A percentile compares a stretch with the other conserved stretches of the same genome.
phyloP scores from a whole-genome alignment of 2,797 vertebrate genomes.

The Sorex maritimensis region DNA sequence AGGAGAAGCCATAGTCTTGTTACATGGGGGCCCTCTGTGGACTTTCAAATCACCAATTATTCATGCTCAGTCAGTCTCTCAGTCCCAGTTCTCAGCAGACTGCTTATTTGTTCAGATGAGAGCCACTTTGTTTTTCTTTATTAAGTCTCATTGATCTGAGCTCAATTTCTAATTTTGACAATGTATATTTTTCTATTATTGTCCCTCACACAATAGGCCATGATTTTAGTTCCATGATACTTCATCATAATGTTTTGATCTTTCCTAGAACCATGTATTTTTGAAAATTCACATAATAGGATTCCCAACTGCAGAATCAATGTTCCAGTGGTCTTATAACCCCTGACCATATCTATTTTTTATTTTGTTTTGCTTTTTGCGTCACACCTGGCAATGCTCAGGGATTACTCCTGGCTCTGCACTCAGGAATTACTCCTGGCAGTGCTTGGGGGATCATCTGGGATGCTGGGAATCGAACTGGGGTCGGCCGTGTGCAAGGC shows the following conservation, averaged over 20 bases:
- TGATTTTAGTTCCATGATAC: not conserved
- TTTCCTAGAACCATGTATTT: constrained; percentile 56
- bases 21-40: not conserved
- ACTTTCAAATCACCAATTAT: not conserved
- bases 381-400: too few relatives aligned
- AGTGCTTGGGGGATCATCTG: too few relatives aligned
- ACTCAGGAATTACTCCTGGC: too few relatives aligned
- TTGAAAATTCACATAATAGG: constrained; percentile 17
- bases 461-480: too few relatives aligned
- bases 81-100: constrained; percentile 42
- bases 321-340: not conserved
- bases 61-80: not conserved
- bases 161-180: constrained; percentile 59
- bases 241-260: constrained; percentile 33
- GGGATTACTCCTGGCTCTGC: too few relatives aligned
- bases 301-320: constrained; percentile 39
- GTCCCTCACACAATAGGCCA: not conserved
- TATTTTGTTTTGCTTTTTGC: too few relatives aligned
- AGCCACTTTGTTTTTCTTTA: constrained; percentile 67
- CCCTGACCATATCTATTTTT: not conserved
- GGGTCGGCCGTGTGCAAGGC: too few relatives aligned
- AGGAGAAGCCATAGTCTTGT: not conserved
- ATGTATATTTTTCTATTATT: not conserved
- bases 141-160: constrained; percentile 57
- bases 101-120: constrained; percentile 44